Evolutionary conservation across 2,888 invertebrate species (phyloP).

Genomic region (Macaria liturata): DNA sequence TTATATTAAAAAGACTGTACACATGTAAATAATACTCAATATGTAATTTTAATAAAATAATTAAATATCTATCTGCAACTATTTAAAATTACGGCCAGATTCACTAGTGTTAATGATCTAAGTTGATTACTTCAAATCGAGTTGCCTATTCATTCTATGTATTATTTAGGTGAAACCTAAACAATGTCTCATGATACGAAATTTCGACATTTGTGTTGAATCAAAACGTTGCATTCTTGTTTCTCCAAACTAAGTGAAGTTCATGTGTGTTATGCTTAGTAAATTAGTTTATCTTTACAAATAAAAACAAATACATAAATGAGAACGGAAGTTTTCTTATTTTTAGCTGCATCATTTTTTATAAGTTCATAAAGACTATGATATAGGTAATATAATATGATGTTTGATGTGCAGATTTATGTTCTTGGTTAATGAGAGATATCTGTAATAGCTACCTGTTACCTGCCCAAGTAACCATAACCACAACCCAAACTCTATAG

Average conservation of each 20-base stretch:
- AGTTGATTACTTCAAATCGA: constrained; percentile 11
- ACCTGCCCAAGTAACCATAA: too few species aligned
- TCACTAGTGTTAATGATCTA: constrained; percentile 25
- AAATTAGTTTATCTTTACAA: constrained; percentile 16
- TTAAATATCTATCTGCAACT: constrained; percentile 41
- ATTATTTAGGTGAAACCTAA: background rate
- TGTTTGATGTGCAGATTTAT: too few species aligned
- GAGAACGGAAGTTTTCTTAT: constrained; percentile 2
- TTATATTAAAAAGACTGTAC: constrained; percentile 79
- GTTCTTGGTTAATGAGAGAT: too few species aligned
- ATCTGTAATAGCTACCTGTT: too few species aligned
- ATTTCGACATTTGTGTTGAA: constrained; percentile 3
- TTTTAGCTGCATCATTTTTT: too few species aligned
- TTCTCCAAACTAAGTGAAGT: constrained; percentile 13
- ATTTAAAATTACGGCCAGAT: constrained; percentile 53
- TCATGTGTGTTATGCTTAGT: constrained; percentile 19
- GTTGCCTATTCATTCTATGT: too few species aligned
- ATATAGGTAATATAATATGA: too few species aligned
- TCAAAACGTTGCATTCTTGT: constrained; percentile 13
- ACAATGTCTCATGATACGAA: background rate
- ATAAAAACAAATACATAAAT: constrained; percentile 16
- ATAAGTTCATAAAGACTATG: too few species aligned
- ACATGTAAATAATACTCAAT: constrained; percentile 83
- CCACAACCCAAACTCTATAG: too few species aligned
- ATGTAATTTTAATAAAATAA: constrained; percentile 66